These are phyloP conservation scores for Isurus oxyrinchus DNA, from an alignment of 2,113 vertebrate genomes.

Conservation along the genomic window DNA sequence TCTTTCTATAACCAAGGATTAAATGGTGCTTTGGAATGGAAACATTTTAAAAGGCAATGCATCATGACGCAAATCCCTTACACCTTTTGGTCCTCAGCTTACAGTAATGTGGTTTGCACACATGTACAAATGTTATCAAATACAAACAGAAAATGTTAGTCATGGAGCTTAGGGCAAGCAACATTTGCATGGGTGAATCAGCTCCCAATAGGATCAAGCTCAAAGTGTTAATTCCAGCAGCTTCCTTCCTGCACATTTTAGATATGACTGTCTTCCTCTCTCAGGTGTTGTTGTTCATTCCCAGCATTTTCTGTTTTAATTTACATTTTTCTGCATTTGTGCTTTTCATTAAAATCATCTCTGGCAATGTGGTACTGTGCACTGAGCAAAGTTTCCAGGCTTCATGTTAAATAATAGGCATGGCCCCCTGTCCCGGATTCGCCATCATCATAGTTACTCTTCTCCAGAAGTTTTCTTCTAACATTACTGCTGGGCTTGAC, in stretches of 20 bases:
- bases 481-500: not conserved
- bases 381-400: not conserved
- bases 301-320: constrained; percentile 7
- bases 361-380: not conserved
- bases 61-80: not conserved
- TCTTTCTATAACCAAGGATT: not conserved
- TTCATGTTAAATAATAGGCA: not conserved
- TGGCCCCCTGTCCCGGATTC: not conserved
- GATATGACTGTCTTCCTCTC: not conserved
- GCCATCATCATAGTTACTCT: not conserved
- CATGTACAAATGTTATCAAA: not conserved
- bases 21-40: not conserved
- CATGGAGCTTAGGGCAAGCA: not conserved
- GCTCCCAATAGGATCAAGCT: not conserved
- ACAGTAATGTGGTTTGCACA: not conserved
- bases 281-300: not conserved
- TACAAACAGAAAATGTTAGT: not conserved
- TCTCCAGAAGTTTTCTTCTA: not conserved
- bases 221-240: not conserved
- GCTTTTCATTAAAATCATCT: not conserved
- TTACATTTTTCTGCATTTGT: not conserved
- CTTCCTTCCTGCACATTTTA: constrained; percentile 3
- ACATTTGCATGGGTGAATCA: not conserved
- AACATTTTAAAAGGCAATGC: not conserved
- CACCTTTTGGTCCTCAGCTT: not conserved